Conservation (phyloP, 2,113 vertebrate species). For the Gymnocephalus cernua region DNA sequence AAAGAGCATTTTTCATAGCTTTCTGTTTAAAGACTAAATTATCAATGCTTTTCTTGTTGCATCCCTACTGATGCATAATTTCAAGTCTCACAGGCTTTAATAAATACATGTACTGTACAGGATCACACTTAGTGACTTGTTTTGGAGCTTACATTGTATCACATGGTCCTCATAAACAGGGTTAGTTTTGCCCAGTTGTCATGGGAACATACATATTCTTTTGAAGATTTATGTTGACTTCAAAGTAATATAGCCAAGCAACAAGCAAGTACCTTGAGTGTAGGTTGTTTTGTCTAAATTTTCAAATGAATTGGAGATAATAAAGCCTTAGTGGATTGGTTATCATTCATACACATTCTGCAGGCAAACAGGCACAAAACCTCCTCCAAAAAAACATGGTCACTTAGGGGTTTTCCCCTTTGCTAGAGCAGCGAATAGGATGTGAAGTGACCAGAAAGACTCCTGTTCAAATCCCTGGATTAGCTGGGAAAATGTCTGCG, state of each 20-base stretch:
- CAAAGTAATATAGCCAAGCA: background rate
- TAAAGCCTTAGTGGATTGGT: background rate
- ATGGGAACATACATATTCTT: background rate
- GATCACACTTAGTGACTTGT: background rate
- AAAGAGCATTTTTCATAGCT: no score
- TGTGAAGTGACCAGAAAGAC: slow-evolving; percentile 9
- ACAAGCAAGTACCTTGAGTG: background rate
- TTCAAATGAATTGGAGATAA: background rate
- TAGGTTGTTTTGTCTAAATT: background rate
- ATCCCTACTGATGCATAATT: background rate
- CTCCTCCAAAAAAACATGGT: background rate
- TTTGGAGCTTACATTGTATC: background rate
- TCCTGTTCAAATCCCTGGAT: slow-evolving; percentile 14
- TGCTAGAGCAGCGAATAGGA: slow-evolving; percentile 5
- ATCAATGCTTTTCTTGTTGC: background rate
- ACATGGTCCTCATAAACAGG: background rate
- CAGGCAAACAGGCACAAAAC: no score
- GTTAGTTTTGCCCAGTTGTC: background rate
- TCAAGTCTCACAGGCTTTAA: background rate
- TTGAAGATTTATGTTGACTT: background rate
- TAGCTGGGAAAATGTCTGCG: slow-evolving; percentile 22
- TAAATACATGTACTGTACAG: background rate
- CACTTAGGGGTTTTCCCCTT: background rate
- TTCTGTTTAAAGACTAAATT: background rate
- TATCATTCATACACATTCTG: background rate